Base-by-base conservation (phyloP, 1,140 invertebrate genomes). In the Micrasema minimum region DNA sequence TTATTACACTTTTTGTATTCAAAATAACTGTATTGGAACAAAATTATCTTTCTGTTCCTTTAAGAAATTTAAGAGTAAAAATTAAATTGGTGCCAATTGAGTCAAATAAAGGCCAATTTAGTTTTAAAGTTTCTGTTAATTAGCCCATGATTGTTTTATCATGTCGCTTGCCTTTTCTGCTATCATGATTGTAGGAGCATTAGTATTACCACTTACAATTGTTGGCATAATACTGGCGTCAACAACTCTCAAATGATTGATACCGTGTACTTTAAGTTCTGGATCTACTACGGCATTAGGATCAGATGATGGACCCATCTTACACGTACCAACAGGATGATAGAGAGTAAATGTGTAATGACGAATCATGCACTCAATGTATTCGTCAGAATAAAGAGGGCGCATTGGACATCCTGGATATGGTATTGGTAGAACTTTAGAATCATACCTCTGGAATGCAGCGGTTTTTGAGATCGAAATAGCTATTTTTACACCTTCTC, bases 341-440 rank as follows among this genome's bases (percentile, higher is more conserved):
- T 95, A 95, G 46, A 95, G 93, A 0, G 93, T 94, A 71, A 93
- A 91, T 0, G 93, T 93, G 70, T 93, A 93, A 75, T 94, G 92
- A 57, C 91, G 84, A 1, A 92, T 83, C 48, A 90, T 88, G 75
- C 94, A 96, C 75, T 92, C 92, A 92, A 94, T 95, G 78, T 96
- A 96, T 38, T 91, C 90, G 75, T 96, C 93, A 1, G 90, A 90
- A 77, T n/a, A 93, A 94, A 2, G 88, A 77, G 0, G 87, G 83
- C 61, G 87, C 87, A 12, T 87, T 46, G 91, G 87, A 77, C 95
- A 96, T 0, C 90, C 93, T 0, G 94, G 93, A 83, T 95, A 87
- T 0, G 91, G 90, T 14, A 92, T 92, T 2, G 87, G 89, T 45
- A 93, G 88, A 0, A 92, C 89, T 57, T 90, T 85, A 0, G 93